Evolutionary conservation across 64 coral and sea anemone species (phyloP).

Genomic region (Stichodactyla mertensii): DNA sequence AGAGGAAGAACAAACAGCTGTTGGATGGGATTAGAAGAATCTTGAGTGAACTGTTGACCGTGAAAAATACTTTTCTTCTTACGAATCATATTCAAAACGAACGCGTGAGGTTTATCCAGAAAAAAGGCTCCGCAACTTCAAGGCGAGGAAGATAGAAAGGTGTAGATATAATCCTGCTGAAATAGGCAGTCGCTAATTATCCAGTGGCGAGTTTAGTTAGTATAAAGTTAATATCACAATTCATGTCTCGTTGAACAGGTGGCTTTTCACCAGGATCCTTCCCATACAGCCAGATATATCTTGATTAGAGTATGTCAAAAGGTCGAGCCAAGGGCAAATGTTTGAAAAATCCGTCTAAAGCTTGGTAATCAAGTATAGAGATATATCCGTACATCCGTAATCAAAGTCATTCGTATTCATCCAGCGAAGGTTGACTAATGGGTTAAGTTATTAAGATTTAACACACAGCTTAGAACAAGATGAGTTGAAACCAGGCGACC

Average conservation of each 20-base stretch:
- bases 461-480: not conserved
- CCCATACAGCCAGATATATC: too few relatives aligned
- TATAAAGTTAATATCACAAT: too few relatives aligned
- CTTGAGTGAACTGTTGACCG: not conserved
- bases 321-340: too few relatives aligned
- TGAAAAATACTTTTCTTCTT: not conserved
- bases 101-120: not conserved
- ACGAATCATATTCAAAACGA: not conserved
- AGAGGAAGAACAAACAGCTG: conserved; percentile 2
- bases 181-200: too few relatives aligned
- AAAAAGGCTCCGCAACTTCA: not conserved
- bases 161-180: too few relatives aligned
- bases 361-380: too few relatives aligned
- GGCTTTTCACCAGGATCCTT: too few relatives aligned
- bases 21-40: not conserved
- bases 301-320: too few relatives aligned
- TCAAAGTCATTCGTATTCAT: not conserved
- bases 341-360: too few relatives aligned
- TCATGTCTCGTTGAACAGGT: too few relatives aligned
- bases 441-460: not conserved
- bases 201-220: too few relatives aligned
- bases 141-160: not conserved
- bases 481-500: not conserved
- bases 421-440: not conserved
- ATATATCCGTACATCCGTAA: not conserved